Evolutionary conservation across 2,113 vertebrate genomes (phyloP).

Genomic region (Osmerus mordax): DNA sequence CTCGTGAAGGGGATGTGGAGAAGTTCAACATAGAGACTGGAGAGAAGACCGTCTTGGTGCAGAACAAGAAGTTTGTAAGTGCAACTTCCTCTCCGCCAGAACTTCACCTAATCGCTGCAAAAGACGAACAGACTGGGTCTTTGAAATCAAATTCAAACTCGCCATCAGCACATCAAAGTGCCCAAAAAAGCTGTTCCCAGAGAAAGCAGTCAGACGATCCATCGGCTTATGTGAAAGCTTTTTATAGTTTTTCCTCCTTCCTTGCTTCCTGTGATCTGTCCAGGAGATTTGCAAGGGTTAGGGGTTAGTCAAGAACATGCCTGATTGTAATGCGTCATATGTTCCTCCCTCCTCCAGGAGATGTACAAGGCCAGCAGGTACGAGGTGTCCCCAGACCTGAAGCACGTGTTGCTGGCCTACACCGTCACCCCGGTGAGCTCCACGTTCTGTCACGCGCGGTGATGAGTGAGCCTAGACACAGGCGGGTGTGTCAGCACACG

Average conservation of each 20-base stretch:
- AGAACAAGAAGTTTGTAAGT: slow-evolving; percentile 97
- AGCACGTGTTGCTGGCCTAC: slow-evolving; percentile 90
- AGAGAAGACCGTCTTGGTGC: slow-evolving; percentile 81
- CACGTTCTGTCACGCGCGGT: slow-evolving; percentile 57
- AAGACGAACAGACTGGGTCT: too few relatives aligned
- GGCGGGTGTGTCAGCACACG: slow-evolving; percentile 56
- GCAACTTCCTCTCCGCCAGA: neutral
- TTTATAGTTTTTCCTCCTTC: neutral
- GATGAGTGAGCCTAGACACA: slow-evolving; percentile 53
- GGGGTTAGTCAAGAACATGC: neutral
- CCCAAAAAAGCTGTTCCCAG: slow-evolving; percentile 26
- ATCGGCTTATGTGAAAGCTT: too few relatives aligned
- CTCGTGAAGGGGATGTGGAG: slow-evolving; percentile 82
- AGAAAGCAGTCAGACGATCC: slow-evolving; percentile 30
- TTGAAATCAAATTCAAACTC: too few relatives aligned
- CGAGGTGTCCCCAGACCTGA: slow-evolving; percentile 90
- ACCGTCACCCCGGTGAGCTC: slow-evolving; percentile 85
- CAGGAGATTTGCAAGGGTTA: slow-evolving; percentile 39
- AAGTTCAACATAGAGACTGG: slow-evolving; percentile 83
- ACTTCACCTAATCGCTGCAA: neutral
- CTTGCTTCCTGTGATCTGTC: slow-evolving; percentile 18
- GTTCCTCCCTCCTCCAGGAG: slow-evolving; percentile 67
- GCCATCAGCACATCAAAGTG: neutral
- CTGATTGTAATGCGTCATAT: neutral
- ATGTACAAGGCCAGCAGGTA: slow-evolving; percentile 90